Conservation (phyloP, 2,888 invertebrate genomes). For the Trissolcus japonicus region DNA sequence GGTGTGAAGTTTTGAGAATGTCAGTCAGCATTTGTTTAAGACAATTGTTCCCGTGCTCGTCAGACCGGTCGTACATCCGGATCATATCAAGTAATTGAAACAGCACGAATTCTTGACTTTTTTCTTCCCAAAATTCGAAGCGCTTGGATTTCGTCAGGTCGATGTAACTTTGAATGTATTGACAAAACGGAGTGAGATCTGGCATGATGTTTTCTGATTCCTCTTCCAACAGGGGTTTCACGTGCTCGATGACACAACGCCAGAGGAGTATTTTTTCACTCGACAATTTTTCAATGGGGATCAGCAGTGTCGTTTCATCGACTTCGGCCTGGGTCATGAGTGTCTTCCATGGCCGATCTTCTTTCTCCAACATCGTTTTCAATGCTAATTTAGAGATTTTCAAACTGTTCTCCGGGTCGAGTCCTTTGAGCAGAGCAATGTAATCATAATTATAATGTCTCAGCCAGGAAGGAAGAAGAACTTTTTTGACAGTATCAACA, state of each 20-base stretch:
- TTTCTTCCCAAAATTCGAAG: slow-evolving; percentile 57
- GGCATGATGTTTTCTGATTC: slow-evolving; percentile 82
- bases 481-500: slow-evolving; percentile 76
- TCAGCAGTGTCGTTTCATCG: slow-evolving; percentile 75
- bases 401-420: slow-evolving; percentile 84
- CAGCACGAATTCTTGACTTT: slow-evolving; percentile 79
- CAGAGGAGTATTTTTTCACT: slow-evolving; percentile 81
- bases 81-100: slow-evolving; percentile 80
- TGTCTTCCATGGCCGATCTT: slow-evolving; percentile 33
- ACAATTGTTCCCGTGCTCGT: slow-evolving; percentile 80
- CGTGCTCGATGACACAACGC: slow-evolving; percentile 79
- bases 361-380: slow-evolving; percentile 78
- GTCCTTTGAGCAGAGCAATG: slow-evolving; percentile 83
- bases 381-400: slow-evolving; percentile 81
- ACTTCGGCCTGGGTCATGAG: slow-evolving; percentile 76
- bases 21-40: slow-evolving; percentile 78
- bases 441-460: slow-evolving; percentile 84
- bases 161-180: slow-evolving; percentile 83
- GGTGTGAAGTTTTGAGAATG: slow-evolving; percentile 78
- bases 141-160: slow-evolving; percentile 33
- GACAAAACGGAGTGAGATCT: slow-evolving; percentile 84
- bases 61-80: slow-evolving; percentile 80
- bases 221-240: slow-evolving; percentile 77
- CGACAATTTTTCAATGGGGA: slow-evolving; percentile 77
- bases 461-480: slow-evolving; percentile 86